Conservation (phyloP, 2,888 invertebrate species). For the Minunthozetes semirufus region DNA sequence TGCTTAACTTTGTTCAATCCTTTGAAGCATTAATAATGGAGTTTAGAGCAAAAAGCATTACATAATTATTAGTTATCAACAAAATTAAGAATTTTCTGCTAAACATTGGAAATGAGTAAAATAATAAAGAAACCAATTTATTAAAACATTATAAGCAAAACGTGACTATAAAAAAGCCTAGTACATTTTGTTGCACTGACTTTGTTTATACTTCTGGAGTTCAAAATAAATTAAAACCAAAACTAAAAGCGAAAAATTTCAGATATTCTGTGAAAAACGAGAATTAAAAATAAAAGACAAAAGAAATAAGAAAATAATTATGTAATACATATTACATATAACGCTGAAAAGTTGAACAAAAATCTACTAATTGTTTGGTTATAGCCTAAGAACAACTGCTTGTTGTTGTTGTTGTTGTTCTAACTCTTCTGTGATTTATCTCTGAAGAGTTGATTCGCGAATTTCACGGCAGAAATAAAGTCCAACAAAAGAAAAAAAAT, state of each 20-base stretch:
- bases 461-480: not conserved
- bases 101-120: not conserved
- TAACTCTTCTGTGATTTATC: not conserved
- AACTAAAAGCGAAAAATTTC: no score
- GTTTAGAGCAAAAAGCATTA: not conserved
- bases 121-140: not conserved
- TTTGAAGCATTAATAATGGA: slow-evolving; percentile 6
- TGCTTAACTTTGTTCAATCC: no score
- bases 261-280: no score
- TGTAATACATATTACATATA: no score
- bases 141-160: not conserved
- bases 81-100: not conserved
- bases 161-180: not conserved
- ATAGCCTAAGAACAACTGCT: no score
- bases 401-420: not conserved
- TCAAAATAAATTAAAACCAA: no score
- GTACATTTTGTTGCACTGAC: no score
- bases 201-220: no score
- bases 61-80: not conserved
- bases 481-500: not conserved
- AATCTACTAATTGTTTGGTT: not conserved
- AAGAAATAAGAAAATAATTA: no score
- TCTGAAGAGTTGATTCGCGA: not conserved
- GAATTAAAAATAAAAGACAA: no score
- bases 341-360: not conserved